Base-by-base conservation (phyloP, 2,797 vertebrate genomes). In the Zenarchopterus dispar region DNA sequence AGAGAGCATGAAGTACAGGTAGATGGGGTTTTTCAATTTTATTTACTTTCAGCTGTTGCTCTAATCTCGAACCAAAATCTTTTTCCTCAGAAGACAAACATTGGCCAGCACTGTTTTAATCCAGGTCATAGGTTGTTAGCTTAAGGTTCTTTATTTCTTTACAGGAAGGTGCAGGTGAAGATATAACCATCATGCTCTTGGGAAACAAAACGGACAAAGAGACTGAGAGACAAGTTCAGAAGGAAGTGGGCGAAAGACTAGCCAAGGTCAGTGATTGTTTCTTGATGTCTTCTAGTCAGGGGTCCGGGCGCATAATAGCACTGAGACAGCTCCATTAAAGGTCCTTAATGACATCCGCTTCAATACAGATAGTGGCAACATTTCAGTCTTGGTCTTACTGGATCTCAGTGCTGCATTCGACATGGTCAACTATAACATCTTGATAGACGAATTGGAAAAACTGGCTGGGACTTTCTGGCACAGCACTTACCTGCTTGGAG, bases 151-250 rank as follows among this genome's bases (percentile, higher is more conserved):
- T 22, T 57, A 0, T 15, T 6, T 74, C 68, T 80, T 45, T 6
- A 10, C 78, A 99, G 97, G 97, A 98, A 31, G 90, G 93, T 5
- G 85, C 94, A 0, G 95, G 93, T 17, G 95, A 95, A 39, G 91
- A 90, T 11, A 87, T 97, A 67, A 91, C 96, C 49, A 81, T 97
- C 73, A 94, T 98, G 90, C 90, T 98, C 59, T 31, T 99, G 77
- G 97, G 94, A 36, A 98, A 99, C 84, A 98, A 99, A 92, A 94
- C 89, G 0, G 97, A 98, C 91, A 92, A 93, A 0, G 95, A 96
- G 57, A 86, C 78, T 39, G 92, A 95, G 71, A 91, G 96, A 36
- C 91, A 94, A 85, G 93, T 99, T 50, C 92, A 94, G 0, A 84
- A 65, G 41, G 75, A 80, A 67, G 52, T 93, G 41, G 97, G 94